A percentile compares a stretch with the other conserved stretches of the same genome.
Evolutionary conservation across 2,797 vertebrate species (phyloP).

Genomic region (Falco cherrug): DNA sequence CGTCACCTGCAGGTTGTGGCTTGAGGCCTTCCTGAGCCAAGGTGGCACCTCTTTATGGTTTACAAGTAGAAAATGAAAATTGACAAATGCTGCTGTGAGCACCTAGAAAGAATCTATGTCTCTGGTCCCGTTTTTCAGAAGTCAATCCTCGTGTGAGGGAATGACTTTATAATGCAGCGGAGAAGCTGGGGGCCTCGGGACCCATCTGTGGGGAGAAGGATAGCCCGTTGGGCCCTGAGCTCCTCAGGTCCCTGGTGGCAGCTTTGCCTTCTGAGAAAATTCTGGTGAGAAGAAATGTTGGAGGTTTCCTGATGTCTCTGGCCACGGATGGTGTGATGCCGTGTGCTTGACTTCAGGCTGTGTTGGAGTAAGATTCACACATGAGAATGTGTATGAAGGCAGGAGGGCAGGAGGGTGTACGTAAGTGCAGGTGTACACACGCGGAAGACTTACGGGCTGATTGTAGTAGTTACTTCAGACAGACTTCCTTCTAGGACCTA

Average conservation of each 20-base stretch:
- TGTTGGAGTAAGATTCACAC: neutral
- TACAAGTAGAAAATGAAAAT: neutral
- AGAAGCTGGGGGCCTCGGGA: neutral
- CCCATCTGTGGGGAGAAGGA: neutral
- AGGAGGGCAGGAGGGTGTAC: neutral
- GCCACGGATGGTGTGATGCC: neutral
- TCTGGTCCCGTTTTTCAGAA: neutral
- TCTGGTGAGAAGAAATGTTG: neutral
- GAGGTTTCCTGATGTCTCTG: neutral
- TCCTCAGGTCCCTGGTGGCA: neutral
- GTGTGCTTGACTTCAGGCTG: neutral
- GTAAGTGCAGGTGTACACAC: rapidly evolving
- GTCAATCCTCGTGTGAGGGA: neutral
- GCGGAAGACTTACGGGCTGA: rapidly evolving
- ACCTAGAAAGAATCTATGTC: neutral
- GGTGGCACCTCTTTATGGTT: neutral
- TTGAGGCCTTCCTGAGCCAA: neutral
- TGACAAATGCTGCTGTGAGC: neutral
- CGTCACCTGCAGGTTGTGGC: neutral
- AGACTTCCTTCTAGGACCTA: neutral
- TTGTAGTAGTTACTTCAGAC: neutral
- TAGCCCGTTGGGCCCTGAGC: neutral
- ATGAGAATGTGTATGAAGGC: neutral
- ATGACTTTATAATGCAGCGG: neutral
- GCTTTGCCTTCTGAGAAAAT: neutral